Evolutionary conservation across 37 sponge, comb jelly and placozoan genomes (phyloP).

Genomic region (Ephydatia muelleri): DNA sequence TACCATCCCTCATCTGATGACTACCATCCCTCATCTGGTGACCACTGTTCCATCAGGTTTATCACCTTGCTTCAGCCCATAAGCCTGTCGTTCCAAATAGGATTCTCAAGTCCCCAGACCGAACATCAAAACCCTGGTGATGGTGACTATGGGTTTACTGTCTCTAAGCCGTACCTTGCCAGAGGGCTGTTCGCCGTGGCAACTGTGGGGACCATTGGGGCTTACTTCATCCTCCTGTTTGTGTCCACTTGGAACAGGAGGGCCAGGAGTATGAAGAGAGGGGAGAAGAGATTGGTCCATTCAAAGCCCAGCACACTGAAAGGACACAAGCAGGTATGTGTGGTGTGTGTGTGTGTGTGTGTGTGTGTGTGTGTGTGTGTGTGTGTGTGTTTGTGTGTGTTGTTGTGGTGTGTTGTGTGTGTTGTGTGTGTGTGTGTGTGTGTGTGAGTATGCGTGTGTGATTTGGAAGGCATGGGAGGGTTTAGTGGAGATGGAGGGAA

Average conservation of each 20-base stretch:
- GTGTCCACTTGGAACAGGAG: slow-evolving; percentile 15
- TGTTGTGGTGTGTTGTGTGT: no score
- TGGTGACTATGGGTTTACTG: not conserved
- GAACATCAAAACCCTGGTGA: not conserved
- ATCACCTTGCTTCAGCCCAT: slow-evolving; percentile 79
- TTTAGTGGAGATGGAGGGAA: no score
- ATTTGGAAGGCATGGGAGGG: no score
- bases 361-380: slow-evolving; percentile 7
- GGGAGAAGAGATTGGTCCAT: not conserved
- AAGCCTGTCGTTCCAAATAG: slow-evolving; percentile 52
- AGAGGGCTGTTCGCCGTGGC: slow-evolving; percentile 10
- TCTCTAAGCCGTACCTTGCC: not conserved
- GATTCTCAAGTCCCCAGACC: not conserved
- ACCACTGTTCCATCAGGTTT: slow-evolving; percentile 31
- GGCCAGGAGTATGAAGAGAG: not conserved
- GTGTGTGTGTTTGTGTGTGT: slow-evolving; percentile 8
- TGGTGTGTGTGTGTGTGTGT: not conserved
- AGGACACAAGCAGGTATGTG: slow-evolving; percentile 56
- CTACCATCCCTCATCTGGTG: not conserved
- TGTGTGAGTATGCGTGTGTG: no score
- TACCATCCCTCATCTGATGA: not conserved
- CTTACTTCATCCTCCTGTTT: slow-evolving; percentile 27
- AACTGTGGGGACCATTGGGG: not conserved
- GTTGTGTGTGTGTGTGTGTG: no score
- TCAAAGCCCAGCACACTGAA: slow-evolving; percentile 17